A percentile compares a stretch with the other conserved stretches of the same genome.
These are phyloP conservation scores for Planococcus citri DNA, from an alignment of 1,140 invertebrate genomes.

Conservation along the genomic window DNA sequence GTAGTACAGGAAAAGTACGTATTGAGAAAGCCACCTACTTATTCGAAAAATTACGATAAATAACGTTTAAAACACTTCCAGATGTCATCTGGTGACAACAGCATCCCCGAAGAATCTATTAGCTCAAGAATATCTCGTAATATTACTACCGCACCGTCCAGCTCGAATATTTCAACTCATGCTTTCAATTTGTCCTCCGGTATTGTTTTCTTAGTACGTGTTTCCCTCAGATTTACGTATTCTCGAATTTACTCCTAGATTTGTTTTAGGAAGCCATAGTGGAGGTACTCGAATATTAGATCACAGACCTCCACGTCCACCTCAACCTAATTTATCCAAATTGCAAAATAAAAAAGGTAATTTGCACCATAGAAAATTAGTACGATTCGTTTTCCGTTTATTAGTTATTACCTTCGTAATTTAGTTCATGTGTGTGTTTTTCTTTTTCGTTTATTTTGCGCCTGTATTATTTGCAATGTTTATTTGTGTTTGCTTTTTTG, in stretches of 20 bases:
- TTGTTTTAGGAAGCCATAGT: constrained; percentile 13
- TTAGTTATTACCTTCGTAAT: neutral
- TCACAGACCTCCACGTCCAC: constrained; percentile 25
- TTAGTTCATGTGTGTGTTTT: neutral
- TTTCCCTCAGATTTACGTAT: neutral
- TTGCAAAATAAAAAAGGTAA: constrained; percentile 25
- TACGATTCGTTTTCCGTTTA: neutral
- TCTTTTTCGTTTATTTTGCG: constrained; percentile 16
- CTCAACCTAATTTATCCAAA: constrained; percentile 24
- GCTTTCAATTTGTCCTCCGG: neutral
- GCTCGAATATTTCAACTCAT: neutral
- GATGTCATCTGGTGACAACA: neutral
- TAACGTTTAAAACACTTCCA: neutral
- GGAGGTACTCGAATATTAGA: constrained; percentile 16
- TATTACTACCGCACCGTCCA: neutral
- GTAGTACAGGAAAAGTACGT: constrained; percentile 25
- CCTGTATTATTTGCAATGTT: constrained; percentile 26
- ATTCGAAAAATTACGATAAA: neutral
- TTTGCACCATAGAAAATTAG: neutral
- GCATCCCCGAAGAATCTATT: neutral
- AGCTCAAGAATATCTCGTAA: neutral
- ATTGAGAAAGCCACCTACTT: neutral
- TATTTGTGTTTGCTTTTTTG: constrained; percentile 25
- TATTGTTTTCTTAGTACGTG: too few relatives aligned
- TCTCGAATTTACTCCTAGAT: too few relatives aligned